Evolutionary conservation across 2,113 vertebrate genomes (phyloP).

Genomic region (Tetrax tetrax): DNA sequence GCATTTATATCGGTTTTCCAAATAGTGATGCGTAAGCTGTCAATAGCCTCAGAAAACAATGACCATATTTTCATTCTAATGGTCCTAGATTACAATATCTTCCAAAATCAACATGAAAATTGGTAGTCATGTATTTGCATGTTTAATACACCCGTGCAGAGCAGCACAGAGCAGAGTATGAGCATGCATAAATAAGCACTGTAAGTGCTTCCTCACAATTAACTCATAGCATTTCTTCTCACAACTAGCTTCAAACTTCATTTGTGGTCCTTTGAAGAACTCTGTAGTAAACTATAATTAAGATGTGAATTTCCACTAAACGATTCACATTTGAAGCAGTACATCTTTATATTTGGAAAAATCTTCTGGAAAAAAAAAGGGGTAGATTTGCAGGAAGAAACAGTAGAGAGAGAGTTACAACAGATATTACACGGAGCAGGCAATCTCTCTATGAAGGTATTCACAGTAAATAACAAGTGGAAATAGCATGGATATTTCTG

Average conservation of each 20-base stretch:
- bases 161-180: not conserved
- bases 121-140: not conserved
- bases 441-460: not conserved
- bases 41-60: not conserved
- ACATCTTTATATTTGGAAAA: not conserved
- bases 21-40: not conserved
- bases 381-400: not conserved
- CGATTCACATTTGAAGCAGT: not conserved
- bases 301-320: not conserved
- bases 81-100: not conserved
- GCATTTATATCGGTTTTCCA: not conserved
- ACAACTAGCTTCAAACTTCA: not conserved
- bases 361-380: not conserved
- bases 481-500: not conserved
- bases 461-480: not conserved
- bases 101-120: constrained; percentile 1
- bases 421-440: not conserved
- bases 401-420: not conserved
- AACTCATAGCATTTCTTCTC: not conserved
- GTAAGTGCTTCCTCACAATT: not conserved
- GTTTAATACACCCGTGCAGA: not conserved
- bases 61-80: not conserved
- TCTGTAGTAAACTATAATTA: not conserved
- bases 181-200: not conserved
- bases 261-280: not conserved